Evolutionary conservation across 2,113 vertebrate genomes (phyloP).

Genomic region (Peromyscus maniculatus): DNA sequence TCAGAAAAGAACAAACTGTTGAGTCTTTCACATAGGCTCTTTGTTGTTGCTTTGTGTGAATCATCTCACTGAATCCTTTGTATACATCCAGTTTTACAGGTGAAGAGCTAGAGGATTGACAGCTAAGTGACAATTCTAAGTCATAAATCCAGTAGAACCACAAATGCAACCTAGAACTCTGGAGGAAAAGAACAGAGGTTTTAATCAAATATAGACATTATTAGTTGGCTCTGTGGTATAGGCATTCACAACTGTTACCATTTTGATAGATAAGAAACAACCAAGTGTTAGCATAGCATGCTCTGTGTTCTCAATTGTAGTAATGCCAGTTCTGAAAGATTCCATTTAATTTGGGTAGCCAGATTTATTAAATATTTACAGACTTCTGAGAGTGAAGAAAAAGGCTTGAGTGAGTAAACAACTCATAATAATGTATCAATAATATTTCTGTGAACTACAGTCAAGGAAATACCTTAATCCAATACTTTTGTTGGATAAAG

Average conservation of each 20-base stretch:
- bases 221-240: neutral
- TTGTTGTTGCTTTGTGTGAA: no score
- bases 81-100: neutral
- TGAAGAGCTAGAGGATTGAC: neutral
- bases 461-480: neutral
- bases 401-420: neutral
- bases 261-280: neutral
- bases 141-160: neutral
- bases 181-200: neutral
- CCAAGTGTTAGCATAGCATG: neutral
- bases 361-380: slow-evolving; percentile 31
- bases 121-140: neutral
- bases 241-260: neutral
- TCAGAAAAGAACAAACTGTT: neutral
- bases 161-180: neutral
- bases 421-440: neutral
- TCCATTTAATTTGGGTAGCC: neutral
- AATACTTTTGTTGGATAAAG: neutral
- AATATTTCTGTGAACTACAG: neutral
- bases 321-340: neutral
- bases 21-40: neutral
- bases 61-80: neutral
- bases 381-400: neutral
- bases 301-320: neutral
- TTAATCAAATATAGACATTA: slow-evolving; percentile 35